Evolutionary conservation across 1,140 invertebrate genomes (phyloP).

Genomic region (Prorops nasuta): DNA sequence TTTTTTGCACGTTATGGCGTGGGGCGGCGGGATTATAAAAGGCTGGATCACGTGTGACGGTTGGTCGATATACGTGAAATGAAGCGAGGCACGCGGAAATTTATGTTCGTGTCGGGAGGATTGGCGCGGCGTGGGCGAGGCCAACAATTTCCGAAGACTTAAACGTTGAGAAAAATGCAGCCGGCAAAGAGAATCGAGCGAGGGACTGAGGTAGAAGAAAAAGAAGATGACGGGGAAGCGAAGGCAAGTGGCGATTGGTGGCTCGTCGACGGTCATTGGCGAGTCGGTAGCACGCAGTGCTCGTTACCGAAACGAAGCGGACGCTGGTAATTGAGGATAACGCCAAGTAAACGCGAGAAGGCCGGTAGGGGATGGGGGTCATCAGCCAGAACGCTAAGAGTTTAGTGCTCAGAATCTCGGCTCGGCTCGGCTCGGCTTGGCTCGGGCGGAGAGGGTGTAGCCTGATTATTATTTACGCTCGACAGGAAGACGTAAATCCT

Average conservation of each 20-base stretch:
- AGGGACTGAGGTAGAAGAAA: no score
- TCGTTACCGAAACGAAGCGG: slow-evolving; percentile 28
- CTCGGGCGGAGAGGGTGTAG: slow-evolving; percentile 4
- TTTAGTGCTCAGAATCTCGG: slow-evolving; percentile 25
- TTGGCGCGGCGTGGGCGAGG: neutral
- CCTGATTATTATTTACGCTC: slow-evolving; percentile 43
- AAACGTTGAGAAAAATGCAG: neutral
- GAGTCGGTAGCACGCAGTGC: slow-evolving; percentile 13
- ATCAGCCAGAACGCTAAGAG: slow-evolving; percentile 17
- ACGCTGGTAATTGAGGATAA: slow-evolving; percentile 26
- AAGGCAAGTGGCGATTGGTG: neutral
- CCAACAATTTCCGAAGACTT: neutral
- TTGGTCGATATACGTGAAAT: neutral
- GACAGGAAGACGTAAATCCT: slow-evolving; percentile 35
- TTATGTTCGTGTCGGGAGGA: neutral
- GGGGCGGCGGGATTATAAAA: no score
- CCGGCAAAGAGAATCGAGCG: no score
- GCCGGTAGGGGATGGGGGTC: slow-evolving; percentile 9
- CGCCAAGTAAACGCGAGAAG: slow-evolving; percentile 1
- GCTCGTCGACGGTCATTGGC: no score
- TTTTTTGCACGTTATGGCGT: no score
- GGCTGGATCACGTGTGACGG: no score
- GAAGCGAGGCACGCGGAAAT: neutral
- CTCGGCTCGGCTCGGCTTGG: no score
- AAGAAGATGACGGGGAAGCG: neutral